Evolutionary conservation across 2,113 vertebrate species (phyloP), one percentile per base, ranked within the genome.

Genomic region (Apeltes quadracus): DNA sequence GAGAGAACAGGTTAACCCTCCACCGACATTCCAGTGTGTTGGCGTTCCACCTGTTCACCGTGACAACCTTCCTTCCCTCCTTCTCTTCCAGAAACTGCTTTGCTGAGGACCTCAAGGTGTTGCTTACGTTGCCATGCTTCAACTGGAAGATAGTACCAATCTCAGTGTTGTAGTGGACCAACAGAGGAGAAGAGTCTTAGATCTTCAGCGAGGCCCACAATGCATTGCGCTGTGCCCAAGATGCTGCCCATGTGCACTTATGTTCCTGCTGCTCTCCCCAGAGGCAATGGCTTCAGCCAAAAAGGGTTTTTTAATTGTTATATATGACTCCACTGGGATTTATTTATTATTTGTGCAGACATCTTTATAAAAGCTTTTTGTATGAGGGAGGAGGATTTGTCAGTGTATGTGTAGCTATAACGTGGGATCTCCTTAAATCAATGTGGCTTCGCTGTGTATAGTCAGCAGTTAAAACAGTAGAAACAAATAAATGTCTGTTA

Each of bases 1-100:
- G 43, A 92, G 82, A 25, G 83, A 92, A 58, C 92, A 93, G 93
- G 93, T 94, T 22, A 71, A 50, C 8, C 2, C 5, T 29, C 39
- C 11, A 36, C 3, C 5, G 3, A 0, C 7, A 44, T 32, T 38
- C 18, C 5, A 20, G 46, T 38, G 0, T n/a, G 43, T 7, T 36
- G 6, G 6, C 27, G 0, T 27, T 29, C 2, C 69, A 4, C 14
- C 43, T 43, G 18, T 20, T 34, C 13, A 0, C 14, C 29, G 1
- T 72, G 27, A 74, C 14, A 3, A 1, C 1, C 25, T 7, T 4
- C 64, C 3, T 0, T 18, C 64, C 3, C 0, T 18, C 36, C 9
- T 72, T 65, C 5, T 39, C 3, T 23, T 69, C 20, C 78, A 90
- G 88, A 87, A 65, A 51, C 63, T 75, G 54, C 25, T 53, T 2